phyloP scores from a whole-genome alignment of 92 coral and sea anemone genomes.

The Porites divaricata region DNA sequence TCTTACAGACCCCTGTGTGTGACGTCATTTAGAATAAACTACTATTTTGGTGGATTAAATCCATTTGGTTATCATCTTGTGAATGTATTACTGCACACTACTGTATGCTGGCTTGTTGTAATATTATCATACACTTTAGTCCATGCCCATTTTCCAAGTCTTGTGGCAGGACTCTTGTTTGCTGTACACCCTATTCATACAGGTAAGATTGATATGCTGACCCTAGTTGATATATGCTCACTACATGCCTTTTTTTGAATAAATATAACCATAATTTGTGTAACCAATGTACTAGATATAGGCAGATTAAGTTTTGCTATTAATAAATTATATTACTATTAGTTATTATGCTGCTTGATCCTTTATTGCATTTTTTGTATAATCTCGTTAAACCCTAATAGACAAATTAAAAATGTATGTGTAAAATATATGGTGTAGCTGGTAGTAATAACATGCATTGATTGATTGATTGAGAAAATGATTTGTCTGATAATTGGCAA shows the following conservation, averaged over 20 bases:
- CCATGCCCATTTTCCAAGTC: conserved; percentile 70
- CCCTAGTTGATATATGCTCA: background rate
- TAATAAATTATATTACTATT: no score
- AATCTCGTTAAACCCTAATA: no score
- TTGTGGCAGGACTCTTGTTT: conserved; percentile 86
- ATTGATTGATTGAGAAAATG: no score
- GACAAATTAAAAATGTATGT: no score
- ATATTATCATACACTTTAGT: conserved; percentile 69
- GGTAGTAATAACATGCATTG: no score
- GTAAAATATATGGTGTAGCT: no score
- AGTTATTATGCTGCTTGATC: no score
- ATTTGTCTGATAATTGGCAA: no score
- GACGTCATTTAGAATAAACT: conserved; percentile 92
- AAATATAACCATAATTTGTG: no score
- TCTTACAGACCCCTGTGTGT: conserved; percentile 99
- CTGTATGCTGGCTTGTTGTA: conserved; percentile 82
- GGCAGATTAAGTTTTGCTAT: no score
- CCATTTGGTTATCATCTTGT: conserved; percentile 91
- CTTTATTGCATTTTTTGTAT: no score
- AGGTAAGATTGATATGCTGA: conserved; percentile 51
- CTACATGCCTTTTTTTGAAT: background rate
- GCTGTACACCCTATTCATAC: conserved; percentile 98
- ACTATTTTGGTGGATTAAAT: conserved; percentile 77
- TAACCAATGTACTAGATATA: no score
- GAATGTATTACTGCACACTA: conserved; percentile 82